phyloP scores from a whole-genome alignment of 2,797 vertebrate species.

The Astyanax mexicanus region DNA sequence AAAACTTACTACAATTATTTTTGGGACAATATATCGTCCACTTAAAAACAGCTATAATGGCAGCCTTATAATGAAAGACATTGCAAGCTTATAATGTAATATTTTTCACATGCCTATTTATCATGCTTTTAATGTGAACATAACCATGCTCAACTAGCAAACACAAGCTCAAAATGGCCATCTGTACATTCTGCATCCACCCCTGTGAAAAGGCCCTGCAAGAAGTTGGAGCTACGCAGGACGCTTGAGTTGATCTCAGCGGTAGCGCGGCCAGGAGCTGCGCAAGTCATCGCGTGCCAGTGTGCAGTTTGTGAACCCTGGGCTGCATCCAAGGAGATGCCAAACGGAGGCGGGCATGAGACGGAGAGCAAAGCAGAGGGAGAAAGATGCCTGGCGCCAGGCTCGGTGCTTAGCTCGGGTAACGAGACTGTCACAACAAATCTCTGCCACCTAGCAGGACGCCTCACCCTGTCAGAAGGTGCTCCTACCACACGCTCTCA shows the following conservation, averaged over 20 bases:
- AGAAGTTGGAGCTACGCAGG: neutral
- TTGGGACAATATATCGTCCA: no score
- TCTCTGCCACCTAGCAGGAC: slow-evolving; percentile 32
- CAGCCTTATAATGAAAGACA: no score
- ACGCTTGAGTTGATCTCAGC: slow-evolving; percentile 3
- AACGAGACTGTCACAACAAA: slow-evolving; percentile 55
- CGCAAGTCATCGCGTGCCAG: slow-evolving; percentile 34
- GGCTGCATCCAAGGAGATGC: slow-evolving; percentile 39
- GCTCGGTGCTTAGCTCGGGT: slow-evolving; percentile 27
- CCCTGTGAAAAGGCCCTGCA: no score
- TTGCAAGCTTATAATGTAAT: no score
- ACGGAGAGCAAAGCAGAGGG: slow-evolving; percentile 21
- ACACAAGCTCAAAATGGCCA: neutral
- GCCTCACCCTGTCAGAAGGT: slow-evolving; percentile 40
- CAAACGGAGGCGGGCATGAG: slow-evolving; percentile 27
- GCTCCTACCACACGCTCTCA: slow-evolving; percentile 21
- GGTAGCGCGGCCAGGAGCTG: slow-evolving; percentile 6
- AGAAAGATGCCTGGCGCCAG: slow-evolving; percentile 27
- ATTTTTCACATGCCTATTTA: no score
- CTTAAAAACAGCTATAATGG: no score
- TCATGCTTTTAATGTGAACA: no score
- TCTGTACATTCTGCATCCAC: neutral
- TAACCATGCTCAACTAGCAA: no score
- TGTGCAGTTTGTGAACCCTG: slow-evolving; percentile 50
- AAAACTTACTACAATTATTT: no score